These are phyloP conservation scores for Hippocampus guttulatus DNA, from an alignment of 2,113 vertebrate genomes.

Conservation along the genomic window DNA sequence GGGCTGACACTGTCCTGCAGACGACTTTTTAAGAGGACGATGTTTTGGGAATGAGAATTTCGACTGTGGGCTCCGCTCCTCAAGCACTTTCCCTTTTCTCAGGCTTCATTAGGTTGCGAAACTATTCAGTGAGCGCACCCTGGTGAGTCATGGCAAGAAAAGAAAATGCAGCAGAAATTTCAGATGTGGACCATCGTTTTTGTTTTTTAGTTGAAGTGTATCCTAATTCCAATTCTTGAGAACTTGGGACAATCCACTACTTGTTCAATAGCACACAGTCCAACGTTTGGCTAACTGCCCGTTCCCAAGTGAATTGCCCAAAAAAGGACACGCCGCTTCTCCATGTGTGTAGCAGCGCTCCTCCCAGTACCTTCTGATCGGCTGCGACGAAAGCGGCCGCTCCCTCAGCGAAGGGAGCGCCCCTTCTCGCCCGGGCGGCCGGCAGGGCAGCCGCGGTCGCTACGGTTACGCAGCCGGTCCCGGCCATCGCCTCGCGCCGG, in stretches of 20 bases:
- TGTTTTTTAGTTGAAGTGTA: no score
- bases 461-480: conserved; percentile 35
- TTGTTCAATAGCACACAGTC: not conserved
- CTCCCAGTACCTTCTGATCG: conserved; percentile 50
- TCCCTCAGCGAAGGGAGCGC: conserved; percentile 66
- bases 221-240: no score
- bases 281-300: not conserved
- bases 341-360: conserved; percentile 54
- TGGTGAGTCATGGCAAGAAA: no score
- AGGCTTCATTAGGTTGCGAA: no score
- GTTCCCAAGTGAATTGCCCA: not conserved
- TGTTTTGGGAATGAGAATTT: no score
- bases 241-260: not conserved
- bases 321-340: conserved; percentile 18
- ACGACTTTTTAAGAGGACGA: no score
- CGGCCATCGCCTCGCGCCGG: conserved; percentile 24
- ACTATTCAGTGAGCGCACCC: no score
- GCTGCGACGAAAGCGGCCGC: conserved; percentile 51
- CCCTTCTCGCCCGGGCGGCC: conserved; percentile 41
- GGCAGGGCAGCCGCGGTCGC: conserved; percentile 42
- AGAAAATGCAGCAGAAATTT: no score
- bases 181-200: no score
- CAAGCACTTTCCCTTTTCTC: no score
- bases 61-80: no score
- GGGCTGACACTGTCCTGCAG: no score